Percentiles rank a stretch among this genome's conserved stretches.
Conservation (phyloP, 2,797 vertebrate genomes). For the Manis javanica region DNA sequence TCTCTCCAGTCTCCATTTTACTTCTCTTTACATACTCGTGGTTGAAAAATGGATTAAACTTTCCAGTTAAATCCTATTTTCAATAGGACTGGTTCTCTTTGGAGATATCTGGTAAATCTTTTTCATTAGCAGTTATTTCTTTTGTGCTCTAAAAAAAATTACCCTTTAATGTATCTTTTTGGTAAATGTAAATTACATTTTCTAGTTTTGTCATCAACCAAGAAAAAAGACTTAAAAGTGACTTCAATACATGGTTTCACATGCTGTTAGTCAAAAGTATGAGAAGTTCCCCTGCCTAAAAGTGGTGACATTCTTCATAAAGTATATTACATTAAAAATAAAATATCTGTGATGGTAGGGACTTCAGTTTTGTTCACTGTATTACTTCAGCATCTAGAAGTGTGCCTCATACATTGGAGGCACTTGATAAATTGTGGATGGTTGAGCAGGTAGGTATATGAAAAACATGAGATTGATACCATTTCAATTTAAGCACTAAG, state of each 20-base stretch:
- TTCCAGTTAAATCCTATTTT: slow-evolving; percentile 17
- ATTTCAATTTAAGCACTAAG: background rate
- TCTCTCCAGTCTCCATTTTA: background rate
- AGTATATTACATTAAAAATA: background rate
- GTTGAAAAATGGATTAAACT: background rate
- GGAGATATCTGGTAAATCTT: background rate
- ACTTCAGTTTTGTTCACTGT: background rate
- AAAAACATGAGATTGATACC: background rate
- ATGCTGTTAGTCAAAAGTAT: background rate
- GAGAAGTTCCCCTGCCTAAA: background rate
- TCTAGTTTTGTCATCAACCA: background rate
- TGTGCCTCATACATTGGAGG: background rate
- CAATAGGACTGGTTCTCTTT: background rate
- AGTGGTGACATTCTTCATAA: background rate
- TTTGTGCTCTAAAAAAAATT: background rate
- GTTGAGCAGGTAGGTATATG: background rate
- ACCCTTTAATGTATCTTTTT: background rate
- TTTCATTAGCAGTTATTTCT: background rate
- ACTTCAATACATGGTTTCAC: background rate
- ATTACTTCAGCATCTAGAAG: background rate
- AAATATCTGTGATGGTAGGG: background rate
- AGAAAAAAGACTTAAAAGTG: background rate
- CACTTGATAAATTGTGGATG: background rate
- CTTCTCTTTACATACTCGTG: background rate
- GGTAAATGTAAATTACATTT: background rate